Conservation (phyloP, 2,797 vertebrate species). For the Cetoscarus ocellatus region DNA sequence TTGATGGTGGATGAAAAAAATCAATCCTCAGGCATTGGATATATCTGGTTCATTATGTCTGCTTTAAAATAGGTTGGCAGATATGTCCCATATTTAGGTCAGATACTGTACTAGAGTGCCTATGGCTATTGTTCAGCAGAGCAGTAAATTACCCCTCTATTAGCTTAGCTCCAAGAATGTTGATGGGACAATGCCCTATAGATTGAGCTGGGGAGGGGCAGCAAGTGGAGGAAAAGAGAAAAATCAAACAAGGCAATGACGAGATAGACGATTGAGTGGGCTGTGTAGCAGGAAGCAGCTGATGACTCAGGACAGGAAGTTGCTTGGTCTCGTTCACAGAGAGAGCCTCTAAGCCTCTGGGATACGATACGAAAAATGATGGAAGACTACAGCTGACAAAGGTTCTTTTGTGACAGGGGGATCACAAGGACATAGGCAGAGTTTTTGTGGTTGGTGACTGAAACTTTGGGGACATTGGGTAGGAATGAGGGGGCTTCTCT, state of each 20-base stretch:
- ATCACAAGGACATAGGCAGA: conserved; percentile 70
- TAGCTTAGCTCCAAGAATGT: conserved; percentile 58
- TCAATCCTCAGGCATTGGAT: conserved; percentile 12
- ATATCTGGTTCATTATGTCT: conserved; percentile 8
- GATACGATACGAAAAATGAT: conserved; percentile 62
- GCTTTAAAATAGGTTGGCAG: conserved; percentile 12
- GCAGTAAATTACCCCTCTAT: conserved; percentile 59
- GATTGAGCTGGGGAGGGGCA: conserved; percentile 39
- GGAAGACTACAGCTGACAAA: conserved; percentile 65
- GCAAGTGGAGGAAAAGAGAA: conserved; percentile 45
- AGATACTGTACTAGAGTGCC: conserved; percentile 35
- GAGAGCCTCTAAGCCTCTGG: conserved; percentile 60
- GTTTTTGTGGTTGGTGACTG: conserved; percentile 66
- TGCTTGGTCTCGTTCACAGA: conserved; percentile 51
- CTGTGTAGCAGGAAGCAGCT: conserved; percentile 55
- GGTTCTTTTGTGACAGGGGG: conserved; percentile 67
- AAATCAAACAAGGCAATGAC: conserved; percentile 72
- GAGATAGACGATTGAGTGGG: conserved; percentile 66
- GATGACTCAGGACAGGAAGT: conserved; percentile 82
- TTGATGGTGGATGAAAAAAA: too few relatives aligned
- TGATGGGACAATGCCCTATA: conserved; percentile 69
- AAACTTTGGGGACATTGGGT: conserved; percentile 55
- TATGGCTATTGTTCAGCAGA: conserved; percentile 53
- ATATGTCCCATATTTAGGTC: conserved; percentile 35
- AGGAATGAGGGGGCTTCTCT: conserved; percentile 72